Base-by-base conservation (phyloP, 2,888 invertebrate species). In the Aleiodes alternator region DNA sequence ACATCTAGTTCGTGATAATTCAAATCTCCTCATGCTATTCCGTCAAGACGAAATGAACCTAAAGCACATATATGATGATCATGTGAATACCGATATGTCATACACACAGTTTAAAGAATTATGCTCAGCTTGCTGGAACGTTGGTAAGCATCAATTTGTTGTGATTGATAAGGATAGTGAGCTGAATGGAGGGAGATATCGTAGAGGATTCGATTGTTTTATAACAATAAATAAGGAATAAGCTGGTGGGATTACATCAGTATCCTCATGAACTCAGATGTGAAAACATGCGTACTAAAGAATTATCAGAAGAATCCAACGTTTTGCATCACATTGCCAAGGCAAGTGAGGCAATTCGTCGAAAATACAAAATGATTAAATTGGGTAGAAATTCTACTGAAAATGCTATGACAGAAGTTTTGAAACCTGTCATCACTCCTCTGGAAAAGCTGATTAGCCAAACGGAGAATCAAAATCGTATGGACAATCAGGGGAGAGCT, bases 31-130 rank as follows among this genome's bases (percentile, higher is more conserved):
- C 3, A 73, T 82, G 3, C n/a, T 83, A 12, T 82, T 82, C 23
- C 72, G 75, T 50, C 82, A 82, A 75, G 82, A 82, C 76, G 80
- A 80, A 23, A 78, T 76, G 66, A 81, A 83, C 79, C 51, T 82
- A 5, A 76, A 76, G 43, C 80, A 81, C 61, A 68, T 81, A 12
- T 81, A 80, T 66, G 69, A 80, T 43, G 81, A 83, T 76, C 81
- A 82, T 68, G 79, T 81, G n/a, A 80, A 79, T 43, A 80, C 76
- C 0, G 76, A 82, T 57, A 80, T 83, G 75, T 38, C 77, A 8
- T 84, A 75, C 59, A 57, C 73, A 53, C 34, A 78, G 68, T 82
- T 81, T 48, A 79, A 80, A 73, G 56, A 79, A 48, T 75, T 81
- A 64, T 77, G 80, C 71, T 53, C 69, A n/a, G 8, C 16, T 9